Base-by-base conservation (phyloP, 2,113 vertebrate genomes). In the Tichodroma muraria region DNA sequence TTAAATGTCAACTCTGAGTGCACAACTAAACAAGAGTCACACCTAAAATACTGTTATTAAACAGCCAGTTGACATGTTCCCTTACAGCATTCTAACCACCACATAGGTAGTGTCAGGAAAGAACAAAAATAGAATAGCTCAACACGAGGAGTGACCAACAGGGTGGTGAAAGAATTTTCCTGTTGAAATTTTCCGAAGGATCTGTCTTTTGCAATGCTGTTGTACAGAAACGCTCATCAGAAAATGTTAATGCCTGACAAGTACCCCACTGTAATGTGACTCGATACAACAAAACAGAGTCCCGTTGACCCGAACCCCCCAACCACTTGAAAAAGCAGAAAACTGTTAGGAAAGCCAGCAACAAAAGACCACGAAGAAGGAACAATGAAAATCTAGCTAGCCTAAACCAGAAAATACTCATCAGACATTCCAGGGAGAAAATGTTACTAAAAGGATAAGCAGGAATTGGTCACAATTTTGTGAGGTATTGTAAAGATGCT, bases 211-310 rank as follows among this genome's bases (percentile, higher is more conserved):
- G 90, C 87, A 94, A 90, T 78, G 83, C 84, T 88, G 83, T 53
- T 86, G 61, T 90, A 93, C 85, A 96, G 91, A 95, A 95, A 92
- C 13, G 6, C 85, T 94, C 96, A 88, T 90, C 92, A 97, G 96
- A 96, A 95, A 91, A 95, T 84, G 82, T 63, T 75, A 89, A 91
- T 86, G 95, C 94, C 96, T 95, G 93, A 95, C 85, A 97, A 97
- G 89, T 71, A 90, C 57, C 92, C 95, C 78, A 92, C n/a, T 80
- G 88, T 93, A 97, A 95, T 45, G 80, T 30, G 54, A 77, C 94
- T 81, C 45, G 30, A 93, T 72, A 92, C 95, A 96, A 83, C 52
- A 73, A 59, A 89, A 53, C 15, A 45, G 37, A 76, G 87, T 76
- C 80, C 85, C 31, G 17, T 23, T 72, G 83, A 93, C 89, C 73